phyloP scores from a whole-genome alignment of 2,113 vertebrate species.

The Misgurnus mizolepis region DNA sequence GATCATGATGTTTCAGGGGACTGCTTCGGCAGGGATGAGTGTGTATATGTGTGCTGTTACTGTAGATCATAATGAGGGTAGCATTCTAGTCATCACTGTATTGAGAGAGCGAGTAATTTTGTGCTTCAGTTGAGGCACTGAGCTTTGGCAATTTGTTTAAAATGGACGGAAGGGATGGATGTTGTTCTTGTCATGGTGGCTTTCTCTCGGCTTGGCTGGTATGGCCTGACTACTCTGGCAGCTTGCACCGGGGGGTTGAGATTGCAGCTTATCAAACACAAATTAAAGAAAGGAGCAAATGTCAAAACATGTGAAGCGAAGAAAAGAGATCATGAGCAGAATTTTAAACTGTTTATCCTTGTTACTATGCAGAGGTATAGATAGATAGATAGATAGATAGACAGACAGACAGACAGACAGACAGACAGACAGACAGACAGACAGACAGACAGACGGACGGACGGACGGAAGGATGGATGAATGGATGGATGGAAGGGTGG shows the following conservation, averaged over 20 bases:
- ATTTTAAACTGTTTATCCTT: not conserved
- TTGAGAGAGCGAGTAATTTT: not conserved
- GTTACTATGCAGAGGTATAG: too few species aligned
- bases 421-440: too few species aligned
- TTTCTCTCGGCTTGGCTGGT: constrained; percentile 16
- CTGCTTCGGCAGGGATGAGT: not conserved
- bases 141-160: constrained; percentile 8
- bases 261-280: constrained; percentile 27
- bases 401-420: too few species aligned
- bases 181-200: constrained; percentile 28
- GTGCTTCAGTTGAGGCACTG: constrained; percentile 7
- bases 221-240: not conserved
- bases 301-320: constrained; percentile 31
- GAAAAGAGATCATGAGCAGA: constrained; percentile 4
- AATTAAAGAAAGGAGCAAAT: constrained; percentile 17
- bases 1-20: constrained; percentile 14
- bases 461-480: too few species aligned
- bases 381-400: too few species aligned
- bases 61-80: not conserved
- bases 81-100: not conserved
- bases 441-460: too few species aligned
- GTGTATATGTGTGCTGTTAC: not conserved
- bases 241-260: not conserved
- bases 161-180: constrained; percentile 14
- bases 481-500: too few species aligned